phyloP scores from a whole-genome alignment of 2,113 vertebrate genomes.

The Dunckerocampus dactyliophorus region DNA sequence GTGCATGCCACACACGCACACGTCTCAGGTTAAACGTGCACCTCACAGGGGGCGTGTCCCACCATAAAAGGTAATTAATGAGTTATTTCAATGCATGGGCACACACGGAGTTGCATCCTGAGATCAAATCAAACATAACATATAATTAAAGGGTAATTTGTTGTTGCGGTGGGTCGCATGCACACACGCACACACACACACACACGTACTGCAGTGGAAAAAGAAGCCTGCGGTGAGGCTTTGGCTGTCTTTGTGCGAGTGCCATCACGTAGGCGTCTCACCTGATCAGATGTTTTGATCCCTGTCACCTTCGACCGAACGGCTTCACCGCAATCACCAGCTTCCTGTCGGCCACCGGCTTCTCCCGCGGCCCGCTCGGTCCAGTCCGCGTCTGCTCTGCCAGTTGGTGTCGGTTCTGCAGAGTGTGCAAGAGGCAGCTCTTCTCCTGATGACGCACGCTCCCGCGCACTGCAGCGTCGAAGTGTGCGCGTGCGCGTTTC shows the following conservation, averaged over 20 bases:
- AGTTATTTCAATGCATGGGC: neutral
- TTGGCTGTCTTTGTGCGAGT: no score
- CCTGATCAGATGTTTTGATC: neutral
- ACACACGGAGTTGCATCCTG: no score
- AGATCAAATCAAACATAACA: no score
- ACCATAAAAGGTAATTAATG: neutral
- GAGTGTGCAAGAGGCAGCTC: neutral
- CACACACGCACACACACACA: neutral
- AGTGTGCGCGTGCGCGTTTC: neutral
- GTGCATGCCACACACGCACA: neutral
- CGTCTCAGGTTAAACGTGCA: neutral
- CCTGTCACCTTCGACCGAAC: neutral
- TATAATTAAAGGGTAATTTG: neutral
- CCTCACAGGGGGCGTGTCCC: neutral
- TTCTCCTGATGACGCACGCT: neutral
- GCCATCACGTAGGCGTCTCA: neutral
- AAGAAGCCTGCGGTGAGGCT: neutral
- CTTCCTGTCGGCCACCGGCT: no score
- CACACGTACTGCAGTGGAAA: neutral
- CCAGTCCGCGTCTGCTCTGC: no score
- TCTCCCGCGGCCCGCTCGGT: no score
- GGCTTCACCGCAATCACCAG: no score
- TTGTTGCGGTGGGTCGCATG: no score
- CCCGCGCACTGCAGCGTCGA: neutral
- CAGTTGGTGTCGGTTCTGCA: neutral